Base-by-base conservation (phyloP, 2,888 invertebrate species). In the Unio pictorum region DNA sequence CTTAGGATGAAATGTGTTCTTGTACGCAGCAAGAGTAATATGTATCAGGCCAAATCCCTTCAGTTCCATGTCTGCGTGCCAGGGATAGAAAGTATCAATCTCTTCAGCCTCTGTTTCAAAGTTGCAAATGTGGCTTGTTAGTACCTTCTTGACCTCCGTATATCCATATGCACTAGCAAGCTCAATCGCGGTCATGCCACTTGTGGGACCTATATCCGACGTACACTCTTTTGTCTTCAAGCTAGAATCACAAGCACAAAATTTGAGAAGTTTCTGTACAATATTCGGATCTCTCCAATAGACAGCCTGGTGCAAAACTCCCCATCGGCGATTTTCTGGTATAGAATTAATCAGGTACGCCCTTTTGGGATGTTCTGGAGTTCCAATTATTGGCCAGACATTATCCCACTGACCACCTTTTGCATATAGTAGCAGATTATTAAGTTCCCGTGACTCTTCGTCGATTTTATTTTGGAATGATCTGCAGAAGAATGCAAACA, bases 241-340 rank as follows among this genome's bases (percentile, higher is more conserved):
- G n/a, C n/a, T n/a, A n/a, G n/a, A n/a, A n/a, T n/a, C n/a, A n/a
- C n/a, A n/a, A n/a, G n/a, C n/a, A n/a, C n/a, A n/a, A n/a, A n/a
- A n/a, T n/a, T n/a, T n/a, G n/a, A n/a, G n/a, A n/a, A n/a, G n/a
- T n/a, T n/a, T 70, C 56, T 55, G 70, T 4, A 80, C 62, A 6
- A 73, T 69, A 4, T 61, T 45, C 7, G 56, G 28, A 57, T 78
- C 56, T 30, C 75, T 73, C 73, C 73, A 76, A 59, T 71, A 80
- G 0, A 80, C 74, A 8, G 76, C 75, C 56, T 80, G 80, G 45
- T 78, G 78, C 20, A 80, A n/a, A 1, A 80, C 58, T 18, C 78
- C 74, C 80, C 80, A 80, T 23, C 76, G 66, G 26, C 80, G 68
- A 57, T 73, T 73, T 62, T 78, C 78, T 54, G 80, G 80, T 45